A percentile compares a stretch with the other conserved stretches of the same genome.
These are phyloP conservation scores for Mormyrops attenuatus DNA, from an alignment of 2,797 vertebrate species.

Conservation along the genomic window DNA sequence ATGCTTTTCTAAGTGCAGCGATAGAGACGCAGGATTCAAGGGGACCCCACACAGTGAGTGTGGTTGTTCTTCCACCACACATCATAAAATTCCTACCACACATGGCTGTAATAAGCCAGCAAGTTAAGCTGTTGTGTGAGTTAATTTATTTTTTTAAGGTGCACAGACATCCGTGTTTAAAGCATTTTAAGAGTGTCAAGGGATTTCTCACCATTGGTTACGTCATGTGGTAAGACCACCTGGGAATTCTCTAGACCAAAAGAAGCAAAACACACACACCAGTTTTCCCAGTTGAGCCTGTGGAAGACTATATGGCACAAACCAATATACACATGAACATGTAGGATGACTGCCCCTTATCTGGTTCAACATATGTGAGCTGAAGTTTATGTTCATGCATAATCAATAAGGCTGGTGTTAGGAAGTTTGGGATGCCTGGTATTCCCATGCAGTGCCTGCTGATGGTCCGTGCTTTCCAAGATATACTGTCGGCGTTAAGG, in stretches of 20 bases:
- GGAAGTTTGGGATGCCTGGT: constrained; percentile 17
- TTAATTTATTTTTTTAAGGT: constrained; percentile 50
- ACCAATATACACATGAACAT: neutral
- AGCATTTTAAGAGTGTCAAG: constrained; percentile 61
- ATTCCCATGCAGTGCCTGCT: constrained; percentile 20
- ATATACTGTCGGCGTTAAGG: constrained; percentile 41
- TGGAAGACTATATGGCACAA: neutral
- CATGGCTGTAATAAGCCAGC: constrained; percentile 71
- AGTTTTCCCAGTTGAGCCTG: neutral
- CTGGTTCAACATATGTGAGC: neutral
- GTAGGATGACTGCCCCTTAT: neutral
- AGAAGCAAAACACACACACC: neutral
- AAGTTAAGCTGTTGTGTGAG: constrained; percentile 67
- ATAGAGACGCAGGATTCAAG: constrained; percentile 55
- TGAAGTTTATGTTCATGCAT: constrained; percentile 15
- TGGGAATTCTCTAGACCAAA: constrained; percentile 46
- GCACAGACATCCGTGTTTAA: constrained; percentile 71
- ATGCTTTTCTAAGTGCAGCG: constrained; percentile 50
- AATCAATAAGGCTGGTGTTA: constrained; percentile 18
- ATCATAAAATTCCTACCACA: constrained; percentile 60
- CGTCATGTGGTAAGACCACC: constrained; percentile 60
- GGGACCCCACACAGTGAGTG: constrained; percentile 64
- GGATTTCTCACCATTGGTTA: constrained; percentile 55
- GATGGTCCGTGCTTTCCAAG: constrained; percentile 31
- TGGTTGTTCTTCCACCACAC: constrained; percentile 53